Evolutionary conservation across 2,888 invertebrate species (phyloP).

Genomic region (Helicoverpa assulta): DNA sequence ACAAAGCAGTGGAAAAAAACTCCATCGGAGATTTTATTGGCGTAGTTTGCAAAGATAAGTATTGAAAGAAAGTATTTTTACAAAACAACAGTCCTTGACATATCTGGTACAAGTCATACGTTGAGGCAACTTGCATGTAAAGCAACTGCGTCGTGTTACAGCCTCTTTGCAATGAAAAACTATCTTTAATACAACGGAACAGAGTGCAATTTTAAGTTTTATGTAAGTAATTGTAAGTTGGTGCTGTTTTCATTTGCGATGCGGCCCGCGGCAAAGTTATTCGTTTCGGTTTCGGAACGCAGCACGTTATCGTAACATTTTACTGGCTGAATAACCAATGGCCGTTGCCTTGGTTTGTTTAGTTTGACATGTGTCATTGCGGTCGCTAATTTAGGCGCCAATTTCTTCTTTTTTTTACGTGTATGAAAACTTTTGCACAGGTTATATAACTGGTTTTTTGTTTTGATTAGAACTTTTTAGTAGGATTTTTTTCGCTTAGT

Average conservation of each 20-base stretch:
- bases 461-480: conserved; percentile 10
- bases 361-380: conserved; percentile 65
- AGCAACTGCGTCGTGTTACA: conserved; percentile 53
- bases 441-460: conserved; percentile 12
- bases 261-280: conserved; percentile 78
- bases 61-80: conserved; percentile 82
- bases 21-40: conserved; percentile 50
- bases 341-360: conserved; percentile 69
- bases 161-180: conserved; percentile 38
- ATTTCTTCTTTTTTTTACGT: conserved; percentile 32
- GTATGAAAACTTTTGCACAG: conserved; percentile 1
- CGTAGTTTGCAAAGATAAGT: conserved; percentile 64
- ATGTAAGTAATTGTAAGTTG: conserved; percentile 51
- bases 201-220: conserved; percentile 56
- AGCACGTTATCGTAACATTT: conserved; percentile 77
- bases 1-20: conserved; percentile 47
- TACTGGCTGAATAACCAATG: conserved; percentile 82
- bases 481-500: neutral
- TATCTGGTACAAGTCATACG: conserved; percentile 79
- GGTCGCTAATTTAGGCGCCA: conserved; percentile 60
- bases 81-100: conserved; percentile 85
- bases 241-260: conserved; percentile 76
- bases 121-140: conserved; percentile 74
- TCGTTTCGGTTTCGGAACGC: conserved; percentile 78
- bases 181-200: conserved; percentile 42